These are phyloP conservation scores for Parazoanthus swiftii DNA, from an alignment of 92 coral and sea anemone genomes.

Conservation along the genomic window DNA sequence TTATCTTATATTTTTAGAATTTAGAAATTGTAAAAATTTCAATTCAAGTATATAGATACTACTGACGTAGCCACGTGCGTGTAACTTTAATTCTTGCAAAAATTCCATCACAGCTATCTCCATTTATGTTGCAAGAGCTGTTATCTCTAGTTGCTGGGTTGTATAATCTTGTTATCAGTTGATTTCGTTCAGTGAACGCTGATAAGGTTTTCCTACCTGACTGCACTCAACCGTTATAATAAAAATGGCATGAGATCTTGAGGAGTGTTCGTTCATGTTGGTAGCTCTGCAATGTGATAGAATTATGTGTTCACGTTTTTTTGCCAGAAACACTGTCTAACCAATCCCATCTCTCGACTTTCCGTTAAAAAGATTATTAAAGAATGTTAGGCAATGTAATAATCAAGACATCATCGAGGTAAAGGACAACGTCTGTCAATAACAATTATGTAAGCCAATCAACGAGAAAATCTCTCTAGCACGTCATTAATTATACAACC, in stretches of 20 bases:
- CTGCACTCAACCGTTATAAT: constrained; percentile 97
- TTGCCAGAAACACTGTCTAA: neutral
- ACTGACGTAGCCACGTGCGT: too few species aligned
- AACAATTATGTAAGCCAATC: too few species aligned
- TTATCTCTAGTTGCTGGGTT: neutral
- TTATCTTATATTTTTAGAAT: too few species aligned
- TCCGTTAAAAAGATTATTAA: too few species aligned
- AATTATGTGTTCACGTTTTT: neutral
- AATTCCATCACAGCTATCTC: neutral
- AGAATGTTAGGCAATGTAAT: too few species aligned
- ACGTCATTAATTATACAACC: neutral
- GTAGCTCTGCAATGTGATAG: constrained; percentile 72
- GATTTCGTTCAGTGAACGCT: neutral
- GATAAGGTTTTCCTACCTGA: constrained; percentile 56
- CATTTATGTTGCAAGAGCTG: neutral
- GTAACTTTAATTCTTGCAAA: too few species aligned
- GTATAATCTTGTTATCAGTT: neutral
- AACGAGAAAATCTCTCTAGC: neutral
- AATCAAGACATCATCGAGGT: too few species aligned
- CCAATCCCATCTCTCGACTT: too few species aligned
- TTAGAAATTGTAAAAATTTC: too few species aligned
- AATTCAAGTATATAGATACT: too few species aligned
- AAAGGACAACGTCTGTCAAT: too few species aligned
- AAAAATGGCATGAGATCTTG: constrained; percentile 97
- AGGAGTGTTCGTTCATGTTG: constrained; percentile 99